Conservation (phyloP, 2,888 invertebrate genomes). For the Pseudeuparius sepicola region DNA sequence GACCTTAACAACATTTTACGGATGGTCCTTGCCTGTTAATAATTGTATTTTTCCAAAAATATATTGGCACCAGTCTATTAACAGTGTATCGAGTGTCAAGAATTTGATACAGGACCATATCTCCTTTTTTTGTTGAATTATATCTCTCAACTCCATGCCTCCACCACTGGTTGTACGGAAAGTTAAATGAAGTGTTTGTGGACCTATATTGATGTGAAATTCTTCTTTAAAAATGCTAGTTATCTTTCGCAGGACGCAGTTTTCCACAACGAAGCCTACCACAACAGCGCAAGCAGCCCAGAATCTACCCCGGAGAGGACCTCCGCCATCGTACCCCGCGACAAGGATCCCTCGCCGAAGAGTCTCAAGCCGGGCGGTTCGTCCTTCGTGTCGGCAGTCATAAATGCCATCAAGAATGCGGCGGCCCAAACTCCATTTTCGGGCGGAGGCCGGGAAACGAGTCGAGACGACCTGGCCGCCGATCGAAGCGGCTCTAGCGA, state of each 20-base stretch:
- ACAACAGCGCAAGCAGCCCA: slow-evolving; percentile 53
- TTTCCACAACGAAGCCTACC: slow-evolving; percentile 69
- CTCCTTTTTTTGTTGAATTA: too few relatives aligned
- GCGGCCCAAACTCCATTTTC: slow-evolving; percentile 33
- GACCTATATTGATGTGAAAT: too few relatives aligned
- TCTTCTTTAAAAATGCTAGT: too few relatives aligned
- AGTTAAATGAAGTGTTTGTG: too few relatives aligned
- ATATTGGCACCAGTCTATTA: too few relatives aligned
- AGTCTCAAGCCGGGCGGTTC: slow-evolving; percentile 48
- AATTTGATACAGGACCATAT: too few relatives aligned
- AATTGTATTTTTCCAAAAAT: too few relatives aligned
- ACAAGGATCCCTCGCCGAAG: slow-evolving; percentile 47
- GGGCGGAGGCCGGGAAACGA: slow-evolving; percentile 30
- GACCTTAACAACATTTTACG: not conserved
- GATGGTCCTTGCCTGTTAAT: too few relatives aligned
- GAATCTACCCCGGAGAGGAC: slow-evolving; percentile 45
- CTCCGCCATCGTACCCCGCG: slow-evolving; percentile 23
- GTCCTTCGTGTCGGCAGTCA: slow-evolving; percentile 62
- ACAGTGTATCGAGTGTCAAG: too few relatives aligned
- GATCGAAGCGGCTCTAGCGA: slow-evolving; percentile 54
- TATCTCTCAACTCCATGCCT: too few relatives aligned
- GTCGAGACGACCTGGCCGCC: slow-evolving; percentile 28
- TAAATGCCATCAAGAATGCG: slow-evolving; percentile 56
- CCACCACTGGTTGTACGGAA: too few relatives aligned
- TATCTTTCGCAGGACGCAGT: slow-evolving; percentile 56